These are phyloP conservation scores for Nicator chloris DNA, from an alignment of 2,113 vertebrate species.

Conservation along the genomic window DNA sequence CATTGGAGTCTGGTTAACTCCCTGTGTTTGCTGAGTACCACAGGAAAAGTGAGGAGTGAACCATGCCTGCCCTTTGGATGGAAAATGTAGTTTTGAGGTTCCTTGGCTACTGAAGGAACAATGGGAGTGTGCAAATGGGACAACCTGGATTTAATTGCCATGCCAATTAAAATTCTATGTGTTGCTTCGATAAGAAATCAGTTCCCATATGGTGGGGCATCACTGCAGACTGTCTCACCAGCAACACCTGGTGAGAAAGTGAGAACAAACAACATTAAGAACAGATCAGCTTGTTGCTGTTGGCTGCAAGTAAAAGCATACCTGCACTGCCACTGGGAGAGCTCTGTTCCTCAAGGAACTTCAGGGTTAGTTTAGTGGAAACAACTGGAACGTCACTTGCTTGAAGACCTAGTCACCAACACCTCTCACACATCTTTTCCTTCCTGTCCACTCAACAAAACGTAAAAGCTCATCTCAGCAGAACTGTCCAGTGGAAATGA, in stretches of 20 bases:
- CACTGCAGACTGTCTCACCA: not conserved
- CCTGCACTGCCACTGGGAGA: not conserved
- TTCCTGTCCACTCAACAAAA: not conserved
- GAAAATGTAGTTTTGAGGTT: not conserved
- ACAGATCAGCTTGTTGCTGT: not conserved
- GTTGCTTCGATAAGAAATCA: not conserved
- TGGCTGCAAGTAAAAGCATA: not conserved
- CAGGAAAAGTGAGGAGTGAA: not conserved
- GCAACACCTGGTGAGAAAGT: not conserved
- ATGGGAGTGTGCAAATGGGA: not conserved
- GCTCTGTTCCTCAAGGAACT: not conserved
- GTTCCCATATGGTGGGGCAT: not conserved
- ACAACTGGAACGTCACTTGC: not conserved
- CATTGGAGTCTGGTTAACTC: not conserved
- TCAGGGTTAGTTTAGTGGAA: not conserved
- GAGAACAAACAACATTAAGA: not conserved
- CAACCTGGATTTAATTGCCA: not conserved
- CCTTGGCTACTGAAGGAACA: not conserved
- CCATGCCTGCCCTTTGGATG: not conserved
- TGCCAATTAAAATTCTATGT: not conserved
- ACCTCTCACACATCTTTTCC: not conserved
- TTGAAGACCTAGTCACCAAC: not conserved
- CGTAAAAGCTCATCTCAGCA: not conserved
- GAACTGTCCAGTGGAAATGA: not conserved
- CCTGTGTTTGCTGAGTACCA: not conserved